A percentile compares a stretch with the other conserved stretches of the same genome.
Conservation (phyloP, 1,140 invertebrate genomes). For the Ostrea edulis region DNA sequence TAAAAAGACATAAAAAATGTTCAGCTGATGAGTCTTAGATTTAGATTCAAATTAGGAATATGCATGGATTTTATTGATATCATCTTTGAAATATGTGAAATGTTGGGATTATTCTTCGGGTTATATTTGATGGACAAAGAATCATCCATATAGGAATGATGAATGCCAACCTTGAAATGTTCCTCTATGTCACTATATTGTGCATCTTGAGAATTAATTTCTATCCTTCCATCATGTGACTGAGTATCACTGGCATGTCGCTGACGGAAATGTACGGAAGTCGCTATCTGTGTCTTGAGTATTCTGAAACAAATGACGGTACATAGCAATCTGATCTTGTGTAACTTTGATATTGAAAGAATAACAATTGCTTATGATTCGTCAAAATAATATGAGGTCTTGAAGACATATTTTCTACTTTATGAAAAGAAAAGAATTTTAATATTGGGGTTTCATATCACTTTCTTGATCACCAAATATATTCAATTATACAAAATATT, state of each 20-base stretch:
- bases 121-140: neutral
- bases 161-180: neutral
- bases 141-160: neutral
- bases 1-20: neutral
- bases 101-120: too few species aligned
- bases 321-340: neutral
- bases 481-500: neutral
- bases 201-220: neutral
- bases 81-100: neutral
- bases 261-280: neutral
- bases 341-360: neutral
- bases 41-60: neutral
- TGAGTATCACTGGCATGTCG: neutral
- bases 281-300: neutral
- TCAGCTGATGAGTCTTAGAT: neutral
- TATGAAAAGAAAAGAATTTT: neutral
- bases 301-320: neutral
- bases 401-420: neutral
- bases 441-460: neutral
- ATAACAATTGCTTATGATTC: too few species aligned
- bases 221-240: neutral
- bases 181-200: slow-evolving; percentile 1
- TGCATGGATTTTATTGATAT: neutral
- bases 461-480: neutral
- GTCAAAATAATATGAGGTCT: too few species aligned